Evolutionary conservation across 2,113 vertebrate species (phyloP).

Genomic region (Ornithorhynchus anatinus): DNA sequence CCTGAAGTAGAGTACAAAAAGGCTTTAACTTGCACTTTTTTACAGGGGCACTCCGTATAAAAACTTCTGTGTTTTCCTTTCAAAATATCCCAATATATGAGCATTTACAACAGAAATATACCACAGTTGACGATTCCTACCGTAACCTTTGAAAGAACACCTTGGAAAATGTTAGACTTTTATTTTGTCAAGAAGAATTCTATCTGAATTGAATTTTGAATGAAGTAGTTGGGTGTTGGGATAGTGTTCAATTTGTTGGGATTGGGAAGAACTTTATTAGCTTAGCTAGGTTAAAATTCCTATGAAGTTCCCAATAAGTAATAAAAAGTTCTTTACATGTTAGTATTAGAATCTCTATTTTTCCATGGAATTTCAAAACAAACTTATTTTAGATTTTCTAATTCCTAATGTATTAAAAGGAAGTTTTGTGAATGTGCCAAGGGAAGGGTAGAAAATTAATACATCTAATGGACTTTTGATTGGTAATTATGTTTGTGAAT

Average conservation of each 20-base stretch:
- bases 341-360: no score
- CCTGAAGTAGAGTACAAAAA: no score
- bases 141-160: slow-evolving; percentile 24
- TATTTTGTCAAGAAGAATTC: slow-evolving; percentile 7
- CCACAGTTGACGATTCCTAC: background rate
- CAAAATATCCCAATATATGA: background rate
- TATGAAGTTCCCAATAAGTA: slow-evolving; percentile 13
- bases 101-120: background rate
- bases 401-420: no score
- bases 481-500: no score
- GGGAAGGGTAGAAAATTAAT: no score
- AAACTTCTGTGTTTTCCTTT: no score
- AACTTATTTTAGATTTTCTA: no score
- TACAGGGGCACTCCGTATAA: no score
- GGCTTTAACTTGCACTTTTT: background rate
- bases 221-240: background rate
- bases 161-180: slow-evolving; percentile 25
- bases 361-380: no score
- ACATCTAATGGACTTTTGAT: no score
- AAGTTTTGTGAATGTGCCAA: no score
- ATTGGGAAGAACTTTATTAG: slow-evolving; percentile 21
- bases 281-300: accelerated
- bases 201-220: slow-evolving; percentile 27
- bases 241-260: slow-evolving; percentile 3
- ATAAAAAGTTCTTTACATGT: no score